These are phyloP conservation scores for Carassius auratus DNA, from an alignment of 2,113 vertebrate species.

Conservation along the genomic window DNA sequence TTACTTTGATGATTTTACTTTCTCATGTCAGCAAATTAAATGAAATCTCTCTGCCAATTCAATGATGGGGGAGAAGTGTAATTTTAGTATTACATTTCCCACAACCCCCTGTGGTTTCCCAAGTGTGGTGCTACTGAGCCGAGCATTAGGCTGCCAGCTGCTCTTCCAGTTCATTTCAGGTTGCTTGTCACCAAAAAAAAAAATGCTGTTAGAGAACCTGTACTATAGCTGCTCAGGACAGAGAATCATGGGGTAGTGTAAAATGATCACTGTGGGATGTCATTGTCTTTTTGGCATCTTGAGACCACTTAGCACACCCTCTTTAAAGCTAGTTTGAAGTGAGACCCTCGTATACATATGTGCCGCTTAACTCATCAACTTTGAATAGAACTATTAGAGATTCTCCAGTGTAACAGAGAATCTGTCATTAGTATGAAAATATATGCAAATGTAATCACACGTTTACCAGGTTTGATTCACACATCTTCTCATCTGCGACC, in stretches of 20 bases:
- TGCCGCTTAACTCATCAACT: conserved; percentile 30
- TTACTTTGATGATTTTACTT: conserved; percentile 5
- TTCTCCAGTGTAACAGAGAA: conserved; percentile 62
- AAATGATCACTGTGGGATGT: conserved; percentile 3
- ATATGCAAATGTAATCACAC: conserved; percentile 69
- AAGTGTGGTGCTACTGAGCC: background rate
- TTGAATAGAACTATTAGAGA: conserved; percentile 37
- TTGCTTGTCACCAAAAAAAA: conserved; percentile 38
- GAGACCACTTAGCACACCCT: conserved; percentile 10
- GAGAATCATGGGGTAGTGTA: conserved; percentile 9
- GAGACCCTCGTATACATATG: background rate
- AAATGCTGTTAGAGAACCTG: conserved; percentile 57
- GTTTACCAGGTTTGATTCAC: conserved; percentile 55
- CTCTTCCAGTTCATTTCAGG: conserved; percentile 51
- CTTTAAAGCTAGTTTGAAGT: background rate
- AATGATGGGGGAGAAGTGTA: conserved; percentile 23
- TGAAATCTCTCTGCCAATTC: conserved; percentile 40
- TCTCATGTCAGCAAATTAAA: conserved; percentile 27
- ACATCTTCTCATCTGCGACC: conserved; percentile 60
- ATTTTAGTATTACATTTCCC: conserved; percentile 44
- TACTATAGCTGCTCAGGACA: conserved; percentile 57
- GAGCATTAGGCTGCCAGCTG: conserved; percentile 39
- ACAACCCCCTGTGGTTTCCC: conserved; percentile 30
- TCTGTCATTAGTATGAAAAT: conserved; percentile 72
- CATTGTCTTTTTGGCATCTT: conserved; percentile 25